phyloP scores from a whole-genome alignment of 2,113 vertebrate species.

The Laticauda laticaudata region DNA sequence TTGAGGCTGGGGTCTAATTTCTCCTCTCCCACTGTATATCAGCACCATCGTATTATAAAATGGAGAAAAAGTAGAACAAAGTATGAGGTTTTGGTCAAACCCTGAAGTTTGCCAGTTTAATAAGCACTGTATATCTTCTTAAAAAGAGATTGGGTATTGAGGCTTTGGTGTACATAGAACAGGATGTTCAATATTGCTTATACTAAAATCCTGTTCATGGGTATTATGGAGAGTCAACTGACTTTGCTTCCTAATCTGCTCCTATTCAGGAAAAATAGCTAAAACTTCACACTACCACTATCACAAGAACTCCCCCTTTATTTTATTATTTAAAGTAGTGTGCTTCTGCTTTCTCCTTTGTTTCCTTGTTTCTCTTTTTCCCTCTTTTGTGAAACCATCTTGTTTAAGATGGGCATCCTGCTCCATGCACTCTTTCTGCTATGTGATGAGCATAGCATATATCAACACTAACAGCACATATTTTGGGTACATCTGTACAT shows the following conservation, averaged over 20 bases:
- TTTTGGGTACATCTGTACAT: background rate
- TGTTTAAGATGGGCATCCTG: background rate
- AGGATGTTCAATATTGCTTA: background rate
- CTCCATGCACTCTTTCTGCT: background rate
- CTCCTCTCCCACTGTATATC: background rate
- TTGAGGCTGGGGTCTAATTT: background rate
- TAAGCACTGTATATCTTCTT: background rate
- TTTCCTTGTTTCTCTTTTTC: background rate
- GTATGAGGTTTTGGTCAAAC: background rate
- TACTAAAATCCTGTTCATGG: slow-evolving; percentile 18
- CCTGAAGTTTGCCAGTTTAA: background rate
- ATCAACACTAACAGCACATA: background rate
- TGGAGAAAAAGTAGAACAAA: background rate
- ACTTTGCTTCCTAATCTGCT: slow-evolving; percentile 29
- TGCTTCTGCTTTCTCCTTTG: background rate
- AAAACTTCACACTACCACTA: background rate
- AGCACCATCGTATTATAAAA: background rate
- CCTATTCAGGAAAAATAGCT: background rate
- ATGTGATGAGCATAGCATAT: background rate
- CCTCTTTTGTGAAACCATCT: background rate
- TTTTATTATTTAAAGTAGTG: background rate
- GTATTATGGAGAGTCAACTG: slow-evolving; percentile 3
- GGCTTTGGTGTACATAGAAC: accelerated
- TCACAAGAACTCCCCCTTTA: background rate
- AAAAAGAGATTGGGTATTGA: accelerated